Base-by-base conservation (phyloP, 2,888 invertebrate genomes). In the Oscheius sp. region DNA sequence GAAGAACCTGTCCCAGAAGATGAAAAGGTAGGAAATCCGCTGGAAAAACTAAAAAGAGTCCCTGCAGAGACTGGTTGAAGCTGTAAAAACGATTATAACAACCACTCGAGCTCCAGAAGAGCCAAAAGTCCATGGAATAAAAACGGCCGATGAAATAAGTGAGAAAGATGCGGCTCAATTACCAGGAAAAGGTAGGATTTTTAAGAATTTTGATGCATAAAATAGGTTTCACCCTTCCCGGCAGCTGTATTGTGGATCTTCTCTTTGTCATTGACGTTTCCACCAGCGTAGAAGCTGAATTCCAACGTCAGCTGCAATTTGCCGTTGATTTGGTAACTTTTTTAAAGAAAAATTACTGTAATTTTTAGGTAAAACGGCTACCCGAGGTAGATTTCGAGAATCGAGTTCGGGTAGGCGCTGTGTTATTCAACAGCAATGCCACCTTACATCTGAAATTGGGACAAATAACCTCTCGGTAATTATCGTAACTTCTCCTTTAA, bases 191-290 rank as follows among this genome's bases (percentile, higher is more conserved):
- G 45, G 58, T 58, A 16, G 5, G 16, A 16, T n/a, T 3, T 41
- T 55, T 6, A 25, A n/a, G 7, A 52, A 18, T 18, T 16, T 16
- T 7, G 53, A 9, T 16, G 53, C 21, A 52, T 49, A 18, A 3
- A 7, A 13, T 49, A 49, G 16, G 3, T 45, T 45, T 55, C n/a
- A 27, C 35, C 9, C 27, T 63, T 27, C 18, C 35, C n/a, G 49
- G 29, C 12, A 27, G 29, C 29, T 85, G 85, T 68, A 45, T 72
- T 18, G 76, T 84, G 9, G 86, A 86, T 72, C 61, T 87, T 13
- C 68, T 86, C 49, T 79, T 86, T 63, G 76, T 86, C 52, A 76
- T 86, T 52, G 86, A 86, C 72, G 80, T 83, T 9, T 85, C 85
- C 2, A 82, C 83, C 35, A 80, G 80, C 43, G 85, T 86, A n/a